phyloP scores from a whole-genome alignment of 2,888 invertebrate genomes.

The Macrophya alboannulata region DNA sequence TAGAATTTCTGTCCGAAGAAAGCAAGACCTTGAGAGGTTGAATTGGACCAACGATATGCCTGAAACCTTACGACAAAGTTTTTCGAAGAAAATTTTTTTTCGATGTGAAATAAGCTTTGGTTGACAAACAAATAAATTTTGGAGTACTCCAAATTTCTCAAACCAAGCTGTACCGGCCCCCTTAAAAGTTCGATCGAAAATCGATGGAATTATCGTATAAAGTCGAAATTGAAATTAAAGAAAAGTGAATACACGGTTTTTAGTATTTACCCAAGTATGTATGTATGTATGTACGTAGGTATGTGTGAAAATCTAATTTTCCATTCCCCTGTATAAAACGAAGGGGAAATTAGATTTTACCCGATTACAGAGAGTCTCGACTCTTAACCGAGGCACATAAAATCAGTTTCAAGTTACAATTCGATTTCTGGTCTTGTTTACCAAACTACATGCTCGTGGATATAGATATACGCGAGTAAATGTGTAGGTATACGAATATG shows the following conservation, averaged over 20 bases:
- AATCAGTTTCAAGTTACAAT: conserved; percentile 27
- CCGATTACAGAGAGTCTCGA: not conserved
- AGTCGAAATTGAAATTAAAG: not conserved
- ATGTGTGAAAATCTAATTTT: not conserved
- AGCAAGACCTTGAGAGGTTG: no score
- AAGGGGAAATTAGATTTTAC: conserved; percentile 24
- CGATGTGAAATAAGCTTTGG: no score
- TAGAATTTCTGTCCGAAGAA: no score
- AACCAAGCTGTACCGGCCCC: no score
- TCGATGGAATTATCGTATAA: not conserved
- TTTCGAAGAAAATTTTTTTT: no score
- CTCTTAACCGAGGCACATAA: conserved; percentile 16
- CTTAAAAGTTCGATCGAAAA: no score
- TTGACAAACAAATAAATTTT: no score
- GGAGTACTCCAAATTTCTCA: no score
- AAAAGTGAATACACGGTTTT: no score
- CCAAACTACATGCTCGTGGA: not conserved
- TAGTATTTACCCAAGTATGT: not conserved
- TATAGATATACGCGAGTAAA: not conserved
- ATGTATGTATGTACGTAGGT: no score
- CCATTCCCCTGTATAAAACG: not conserved
- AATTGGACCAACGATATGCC: no score
- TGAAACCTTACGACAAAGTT: no score
- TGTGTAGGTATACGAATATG: not conserved
- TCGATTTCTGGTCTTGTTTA: conserved; percentile 19